Percentiles rank a stretch among this genome's conserved stretches.
These are phyloP conservation scores for Drosophila limbata DNA, from an alignment of 2,888 invertebrate genomes.

Conservation along the genomic window DNA sequence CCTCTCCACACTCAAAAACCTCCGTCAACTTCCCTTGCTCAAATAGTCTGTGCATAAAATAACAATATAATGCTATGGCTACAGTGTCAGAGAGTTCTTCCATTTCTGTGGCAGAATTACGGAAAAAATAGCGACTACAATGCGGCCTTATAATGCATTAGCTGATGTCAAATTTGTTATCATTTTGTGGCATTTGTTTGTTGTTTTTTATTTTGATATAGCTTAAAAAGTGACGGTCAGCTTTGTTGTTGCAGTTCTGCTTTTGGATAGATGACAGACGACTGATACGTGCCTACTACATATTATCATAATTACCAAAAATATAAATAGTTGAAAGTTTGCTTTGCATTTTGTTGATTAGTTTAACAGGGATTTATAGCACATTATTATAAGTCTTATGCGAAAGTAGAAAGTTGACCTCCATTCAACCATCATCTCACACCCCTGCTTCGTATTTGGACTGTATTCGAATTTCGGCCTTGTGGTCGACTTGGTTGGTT, in stretches of 20 bases:
- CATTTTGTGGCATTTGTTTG: slow-evolving; percentile 19
- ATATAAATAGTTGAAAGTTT: slow-evolving; percentile 58
- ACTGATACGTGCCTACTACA: slow-evolving; percentile 40
- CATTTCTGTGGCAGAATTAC: slow-evolving; percentile 30
- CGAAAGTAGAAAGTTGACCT: slow-evolving; percentile 20
- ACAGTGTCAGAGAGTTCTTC: slow-evolving; percentile 44
- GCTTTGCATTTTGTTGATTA: slow-evolving; percentile 70
- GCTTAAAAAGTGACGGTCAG: slow-evolving; percentile 23
- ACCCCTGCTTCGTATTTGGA: neutral
- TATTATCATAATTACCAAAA: slow-evolving; percentile 36
- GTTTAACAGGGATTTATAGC: slow-evolving; percentile 60
- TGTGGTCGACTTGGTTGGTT: slow-evolving; percentile 36
- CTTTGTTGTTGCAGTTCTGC: slow-evolving; percentile 38
- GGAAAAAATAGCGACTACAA: slow-evolving; percentile 38
- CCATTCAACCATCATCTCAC: slow-evolving; percentile 1
- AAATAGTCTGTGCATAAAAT: slow-evolving; percentile 76
- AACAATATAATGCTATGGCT: slow-evolving; percentile 76
- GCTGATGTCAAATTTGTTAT: slow-evolving; percentile 64
- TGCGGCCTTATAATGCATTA: slow-evolving; percentile 69
- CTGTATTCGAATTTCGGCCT: slow-evolving; percentile 14
- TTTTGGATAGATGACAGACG: slow-evolving; percentile 54
- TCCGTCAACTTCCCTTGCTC: neutral
- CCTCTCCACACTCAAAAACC: neutral
- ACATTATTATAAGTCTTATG: slow-evolving; percentile 38
- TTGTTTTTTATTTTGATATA: slow-evolving; percentile 7